A percentile compares a stretch with the other conserved stretches of the same genome.
Conservation (phyloP, 2,797 vertebrate species). For the Poeciliopsis paucimaculata region DNA sequence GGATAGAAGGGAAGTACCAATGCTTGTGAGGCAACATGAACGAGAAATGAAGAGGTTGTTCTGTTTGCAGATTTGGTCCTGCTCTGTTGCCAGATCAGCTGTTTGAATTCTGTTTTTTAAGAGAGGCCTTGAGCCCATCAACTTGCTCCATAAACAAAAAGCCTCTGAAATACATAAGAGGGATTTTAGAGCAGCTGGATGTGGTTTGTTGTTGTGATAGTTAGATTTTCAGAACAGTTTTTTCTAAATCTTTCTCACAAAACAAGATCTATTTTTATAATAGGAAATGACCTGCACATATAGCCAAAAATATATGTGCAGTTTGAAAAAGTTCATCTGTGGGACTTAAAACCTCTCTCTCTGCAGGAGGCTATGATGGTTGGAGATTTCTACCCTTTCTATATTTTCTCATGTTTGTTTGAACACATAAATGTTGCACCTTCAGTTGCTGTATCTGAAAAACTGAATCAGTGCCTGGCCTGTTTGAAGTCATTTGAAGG, state of each 20-base stretch:
- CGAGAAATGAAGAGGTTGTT: constrained; percentile 48
- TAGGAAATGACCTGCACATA: too few relatives aligned
- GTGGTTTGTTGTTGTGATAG: constrained; percentile 8
- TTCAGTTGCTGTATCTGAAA: neutral
- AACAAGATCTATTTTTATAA: neutral
- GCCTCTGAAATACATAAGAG: constrained; percentile 29
- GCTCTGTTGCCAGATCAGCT: constrained; percentile 44
- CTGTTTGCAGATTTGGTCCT: constrained; percentile 44
- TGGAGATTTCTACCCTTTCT: neutral
- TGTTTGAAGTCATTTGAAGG: neutral
- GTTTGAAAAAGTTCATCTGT: neutral
- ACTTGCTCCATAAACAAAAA: constrained; percentile 34
- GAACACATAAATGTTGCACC: neutral
- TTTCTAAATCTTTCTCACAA: constrained; percentile 6
- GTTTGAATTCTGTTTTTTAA: constrained; percentile 36
- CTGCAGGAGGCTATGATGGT: neutral
- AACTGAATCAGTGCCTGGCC: neutral
- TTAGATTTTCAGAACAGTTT: neutral
- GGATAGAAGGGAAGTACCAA: constrained; percentile 55
- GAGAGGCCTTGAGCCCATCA: constrained; percentile 36
- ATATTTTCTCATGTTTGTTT: neutral
- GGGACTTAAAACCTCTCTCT: neutral
- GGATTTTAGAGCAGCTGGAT: constrained; percentile 9
- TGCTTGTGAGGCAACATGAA: constrained; percentile 51
- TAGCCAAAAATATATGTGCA: neutral